Percentiles rank a stretch among this genome's conserved stretches.
Evolutionary conservation across 2,888 invertebrate species (phyloP).

Genomic region (Noctua comes): DNA sequence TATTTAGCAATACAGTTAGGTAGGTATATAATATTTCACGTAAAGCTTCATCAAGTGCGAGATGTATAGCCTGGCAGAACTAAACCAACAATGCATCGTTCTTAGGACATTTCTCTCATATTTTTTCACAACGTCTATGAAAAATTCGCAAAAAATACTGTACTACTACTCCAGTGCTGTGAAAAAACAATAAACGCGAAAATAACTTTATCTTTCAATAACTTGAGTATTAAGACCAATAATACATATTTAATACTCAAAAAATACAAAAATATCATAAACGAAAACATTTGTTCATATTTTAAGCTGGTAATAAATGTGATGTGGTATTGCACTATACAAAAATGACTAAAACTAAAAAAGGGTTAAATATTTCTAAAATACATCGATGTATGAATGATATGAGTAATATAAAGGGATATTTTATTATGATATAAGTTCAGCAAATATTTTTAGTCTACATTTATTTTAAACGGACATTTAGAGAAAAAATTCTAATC

Average conservation of each 20-base stretch:
- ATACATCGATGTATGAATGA: constrained; percentile 84
- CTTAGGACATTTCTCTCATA: constrained; percentile 9
- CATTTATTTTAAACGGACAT: constrained; percentile 62
- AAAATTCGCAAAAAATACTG: constrained; percentile 55
- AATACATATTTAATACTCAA: constrained; percentile 41
- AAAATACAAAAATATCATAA: constrained; percentile 55
- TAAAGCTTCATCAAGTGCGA: constrained; percentile 37
- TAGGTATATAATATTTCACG: constrained; percentile 20
- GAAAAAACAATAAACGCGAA: constrained; percentile 43
- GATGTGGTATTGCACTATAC: constrained; percentile 74
- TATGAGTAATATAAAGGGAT: constrained; percentile 78
- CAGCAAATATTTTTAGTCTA: constrained; percentile 41
- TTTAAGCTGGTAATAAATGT: constrained; percentile 58
- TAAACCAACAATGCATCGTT: constrained; percentile 27
- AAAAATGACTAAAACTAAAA: constrained; percentile 67
- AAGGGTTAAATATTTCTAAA: constrained; percentile 66
- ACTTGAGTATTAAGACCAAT: constrained; percentile 37
- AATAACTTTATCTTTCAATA: constrained; percentile 20
- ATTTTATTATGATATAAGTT: constrained; percentile 48
- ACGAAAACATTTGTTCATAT: constrained; percentile 56
- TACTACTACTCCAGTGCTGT: constrained; percentile 24
- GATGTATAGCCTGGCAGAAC: constrained; percentile 53
- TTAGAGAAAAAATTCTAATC: constrained; percentile 63
- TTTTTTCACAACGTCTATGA: constrained; percentile 37
- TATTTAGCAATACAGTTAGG: constrained; percentile 20